Evolutionary conservation across 2,113 vertebrate genomes (phyloP), one percentile per base, ranked within the genome.

Genomic region (Hemicordylus capensis): DNA sequence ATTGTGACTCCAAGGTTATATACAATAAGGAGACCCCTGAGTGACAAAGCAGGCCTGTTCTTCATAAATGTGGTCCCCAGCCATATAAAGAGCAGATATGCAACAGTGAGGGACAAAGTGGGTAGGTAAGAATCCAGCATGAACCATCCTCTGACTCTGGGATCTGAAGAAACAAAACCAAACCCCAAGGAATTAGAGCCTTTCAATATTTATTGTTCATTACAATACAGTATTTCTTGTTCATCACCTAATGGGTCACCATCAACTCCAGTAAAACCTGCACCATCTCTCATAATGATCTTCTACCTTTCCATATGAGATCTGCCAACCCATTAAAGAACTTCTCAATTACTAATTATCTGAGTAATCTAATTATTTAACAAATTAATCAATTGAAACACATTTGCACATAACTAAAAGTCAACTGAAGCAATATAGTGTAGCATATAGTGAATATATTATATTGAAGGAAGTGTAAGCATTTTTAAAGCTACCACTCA

Each of bases 101-200:
- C 76, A 76, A 95, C 87, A 56, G 97, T 98, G 20, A 98, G 95
- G 67, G 90, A 90, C 89, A 98, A 94, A 0, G 97, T 98, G 61
- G 98, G 97, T 86, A 98, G 96, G 90, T 95, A 98, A 56, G 98
- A 98, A 89, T 98, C 98, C 96, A 98, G 85, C 94, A 98, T 92
- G 81, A 98, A 91, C 98, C 98, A 98, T 88, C 97, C 97, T 96
- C 97, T 95, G 88, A 98, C 97, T 81, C 98, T 97, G 80, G 96
- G 0, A 93, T 98, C 98, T 98, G 92, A 26, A 94, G 95, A 92
- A 85, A 91, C 4, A 59, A 70, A 80, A 48, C 20, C 69, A n/a
- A 89, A 83, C 11, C 12, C 48, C 28, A 74, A 63, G 39, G 39
- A 61, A 61, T 83, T 73, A 59, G 22, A 8, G 44, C 22, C 46